Evolutionary conservation across 2,888 invertebrate species (phyloP).

Genomic region (Agrilus cyanescens): DNA sequence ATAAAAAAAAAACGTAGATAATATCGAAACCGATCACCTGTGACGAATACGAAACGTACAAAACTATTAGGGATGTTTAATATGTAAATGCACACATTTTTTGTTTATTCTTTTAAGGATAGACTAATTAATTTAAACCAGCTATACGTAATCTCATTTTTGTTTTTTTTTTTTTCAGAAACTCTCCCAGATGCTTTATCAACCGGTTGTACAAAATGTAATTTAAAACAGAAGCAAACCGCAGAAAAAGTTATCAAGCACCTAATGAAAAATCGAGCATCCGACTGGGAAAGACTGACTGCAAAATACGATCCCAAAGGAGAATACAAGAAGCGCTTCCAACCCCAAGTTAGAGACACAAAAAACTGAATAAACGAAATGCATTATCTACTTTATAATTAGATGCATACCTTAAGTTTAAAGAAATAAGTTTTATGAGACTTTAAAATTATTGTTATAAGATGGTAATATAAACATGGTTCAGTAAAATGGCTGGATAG

Average conservation of each 20-base stretch:
- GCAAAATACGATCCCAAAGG: slow-evolving; percentile 62
- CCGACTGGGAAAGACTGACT: slow-evolving; percentile 55
- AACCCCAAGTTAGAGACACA: slow-evolving; percentile 13
- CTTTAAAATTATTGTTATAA: too few relatives aligned
- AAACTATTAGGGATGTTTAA: too few relatives aligned
- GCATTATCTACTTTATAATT: not conserved
- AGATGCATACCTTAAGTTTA: not conserved
- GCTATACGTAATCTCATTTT: too few relatives aligned
- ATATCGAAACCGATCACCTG: too few relatives aligned
- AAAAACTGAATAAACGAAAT: not conserved
- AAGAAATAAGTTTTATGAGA: too few relatives aligned
- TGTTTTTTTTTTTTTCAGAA: slow-evolving; percentile 38
- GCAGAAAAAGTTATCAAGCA: slow-evolving; percentile 58
- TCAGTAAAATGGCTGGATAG: too few relatives aligned
- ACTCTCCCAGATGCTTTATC: slow-evolving; percentile 59
- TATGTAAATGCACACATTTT: too few relatives aligned
- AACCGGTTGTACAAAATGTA: slow-evolving; percentile 56
- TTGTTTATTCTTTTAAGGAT: too few relatives aligned
- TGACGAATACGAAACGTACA: too few relatives aligned
- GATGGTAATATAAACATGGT: too few relatives aligned
- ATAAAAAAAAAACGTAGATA: too few relatives aligned
- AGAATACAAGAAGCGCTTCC: slow-evolving; percentile 43
- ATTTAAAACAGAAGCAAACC: slow-evolving; percentile 49
- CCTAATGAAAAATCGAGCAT: slow-evolving; percentile 47
- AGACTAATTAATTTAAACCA: too few relatives aligned